Evolutionary conservation across 2,113 vertebrate species (phyloP).

Genomic region (Balaeniceps rex): DNA sequence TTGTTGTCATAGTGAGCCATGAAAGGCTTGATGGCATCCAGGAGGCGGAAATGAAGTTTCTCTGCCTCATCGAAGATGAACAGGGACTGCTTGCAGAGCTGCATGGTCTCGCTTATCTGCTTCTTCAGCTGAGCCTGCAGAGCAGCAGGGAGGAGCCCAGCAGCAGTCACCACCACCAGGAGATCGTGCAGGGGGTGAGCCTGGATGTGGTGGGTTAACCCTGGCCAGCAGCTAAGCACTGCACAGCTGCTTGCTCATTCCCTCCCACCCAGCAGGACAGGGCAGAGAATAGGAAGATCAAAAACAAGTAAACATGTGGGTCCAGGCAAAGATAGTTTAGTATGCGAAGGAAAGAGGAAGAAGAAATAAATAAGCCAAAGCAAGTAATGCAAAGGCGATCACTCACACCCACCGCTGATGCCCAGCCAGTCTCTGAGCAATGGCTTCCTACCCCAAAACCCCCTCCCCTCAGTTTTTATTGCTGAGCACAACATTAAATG

Average conservation of each 20-base stretch:
- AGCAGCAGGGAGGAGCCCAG: neutral
- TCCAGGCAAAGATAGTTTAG: neutral
- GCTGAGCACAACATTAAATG: neutral
- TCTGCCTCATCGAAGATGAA: conserved; percentile 95
- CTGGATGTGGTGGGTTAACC: too few relatives aligned
- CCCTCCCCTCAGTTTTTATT: neutral
- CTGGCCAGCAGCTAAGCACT: neutral
- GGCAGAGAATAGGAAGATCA: neutral
- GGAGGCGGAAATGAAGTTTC: conserved; percentile 86
- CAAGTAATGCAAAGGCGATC: neutral
- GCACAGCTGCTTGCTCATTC: neutral
- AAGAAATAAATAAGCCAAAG: neutral
- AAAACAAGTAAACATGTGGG: neutral
- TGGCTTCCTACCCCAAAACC: neutral
- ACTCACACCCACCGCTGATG: neutral
- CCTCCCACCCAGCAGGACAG: neutral
- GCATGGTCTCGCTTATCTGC: conserved; percentile 77
- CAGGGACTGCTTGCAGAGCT: conserved; percentile 83
- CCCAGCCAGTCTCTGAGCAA: neutral
- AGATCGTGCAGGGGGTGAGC: neutral
- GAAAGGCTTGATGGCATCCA: conserved; percentile 84
- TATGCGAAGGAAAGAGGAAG: neutral
- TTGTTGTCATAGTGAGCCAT: conserved; percentile 72
- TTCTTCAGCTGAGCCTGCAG: conserved; percentile 81
- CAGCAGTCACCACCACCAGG: neutral